Percentiles rank a stretch among this genome's conserved stretches.
These are phyloP conservation scores for Psittacula derbiana DNA, from an alignment of 2,797 vertebrate genomes.

Conservation along the genomic window DNA sequence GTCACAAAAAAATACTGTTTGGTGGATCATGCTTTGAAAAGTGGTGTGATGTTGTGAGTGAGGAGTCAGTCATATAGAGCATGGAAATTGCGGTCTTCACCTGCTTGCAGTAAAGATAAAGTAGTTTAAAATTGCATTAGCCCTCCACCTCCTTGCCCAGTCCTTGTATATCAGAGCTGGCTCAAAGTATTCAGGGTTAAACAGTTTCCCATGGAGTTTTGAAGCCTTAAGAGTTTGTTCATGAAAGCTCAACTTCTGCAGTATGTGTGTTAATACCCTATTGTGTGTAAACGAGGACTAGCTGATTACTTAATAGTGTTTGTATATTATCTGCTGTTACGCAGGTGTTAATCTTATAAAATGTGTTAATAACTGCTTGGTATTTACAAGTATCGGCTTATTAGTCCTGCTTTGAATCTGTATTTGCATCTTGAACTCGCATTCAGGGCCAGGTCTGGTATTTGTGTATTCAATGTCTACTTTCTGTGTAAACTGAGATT, in stretches of 20 bases:
- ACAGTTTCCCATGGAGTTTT: not conserved
- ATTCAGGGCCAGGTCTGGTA: not conserved
- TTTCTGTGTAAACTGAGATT: not conserved
- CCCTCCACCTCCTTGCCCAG: not conserved
- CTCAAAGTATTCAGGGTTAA: not conserved
- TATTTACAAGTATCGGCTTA: slow-evolving; percentile 42
- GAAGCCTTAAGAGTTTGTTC: not conserved
- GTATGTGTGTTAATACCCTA: not conserved
- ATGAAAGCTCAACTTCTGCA: not conserved
- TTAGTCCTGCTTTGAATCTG: not conserved
- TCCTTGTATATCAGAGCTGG: not conserved
- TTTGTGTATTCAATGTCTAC: not conserved
- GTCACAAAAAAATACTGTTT: not conserved
- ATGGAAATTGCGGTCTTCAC: not conserved
- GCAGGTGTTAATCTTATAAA: slow-evolving; percentile 43
- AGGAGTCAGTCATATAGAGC: not conserved
- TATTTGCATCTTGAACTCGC: not conserved
- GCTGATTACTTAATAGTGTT: slow-evolving; percentile 33
- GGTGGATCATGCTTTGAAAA: not conserved
- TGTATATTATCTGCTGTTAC: slow-evolving; percentile 3
- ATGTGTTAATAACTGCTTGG: slow-evolving; percentile 40
- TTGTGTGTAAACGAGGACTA: slow-evolving; percentile 32
- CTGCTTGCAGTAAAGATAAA: not conserved
- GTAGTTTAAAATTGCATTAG: not conserved
- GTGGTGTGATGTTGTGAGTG: not conserved